Conservation (phyloP, 2,113 vertebrate species). For the Tachuris rubrigastra region DNA sequence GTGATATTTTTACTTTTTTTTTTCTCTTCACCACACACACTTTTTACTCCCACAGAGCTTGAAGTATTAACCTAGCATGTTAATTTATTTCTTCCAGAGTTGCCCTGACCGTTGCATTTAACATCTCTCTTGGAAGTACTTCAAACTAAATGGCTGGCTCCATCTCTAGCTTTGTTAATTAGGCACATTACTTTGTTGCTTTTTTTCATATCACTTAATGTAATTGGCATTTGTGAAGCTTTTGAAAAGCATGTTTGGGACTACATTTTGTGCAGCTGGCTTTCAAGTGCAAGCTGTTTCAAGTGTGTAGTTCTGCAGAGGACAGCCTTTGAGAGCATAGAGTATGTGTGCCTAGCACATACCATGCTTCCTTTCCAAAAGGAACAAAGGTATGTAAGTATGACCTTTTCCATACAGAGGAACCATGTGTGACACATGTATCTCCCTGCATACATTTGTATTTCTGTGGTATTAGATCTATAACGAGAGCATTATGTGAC, state of each 20-base stretch:
- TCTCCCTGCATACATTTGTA: not conserved
- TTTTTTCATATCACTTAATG: conserved; percentile 1
- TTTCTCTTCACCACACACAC: not conserved
- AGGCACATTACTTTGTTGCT: conserved; percentile 18
- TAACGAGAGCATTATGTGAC: fast-evolving
- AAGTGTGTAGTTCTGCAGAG: not conserved
- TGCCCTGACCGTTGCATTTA: conserved; percentile 22
- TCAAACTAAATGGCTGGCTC: conserved; percentile 40
- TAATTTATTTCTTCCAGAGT: conserved; percentile 52
- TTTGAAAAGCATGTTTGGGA: conserved; percentile 32
- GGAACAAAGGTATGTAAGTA: not conserved
- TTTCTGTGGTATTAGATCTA: not conserved
- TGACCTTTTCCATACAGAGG: not conserved
- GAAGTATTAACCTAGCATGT: conserved; percentile 37
- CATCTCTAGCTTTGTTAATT: conserved; percentile 40
- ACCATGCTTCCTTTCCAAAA: not conserved
- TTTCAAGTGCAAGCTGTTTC: conserved; percentile 14
- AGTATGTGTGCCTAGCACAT: not conserved
- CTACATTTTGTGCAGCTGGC: conserved; percentile 10
- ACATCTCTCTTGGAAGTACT: conserved; percentile 39
- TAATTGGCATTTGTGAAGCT: conserved; percentile 23
- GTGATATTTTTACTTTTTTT: conserved; percentile 40
- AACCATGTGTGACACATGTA: not conserved
- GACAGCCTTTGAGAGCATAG: fast-evolving
- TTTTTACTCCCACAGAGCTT: conserved; percentile 20